phyloP scores from a whole-genome alignment of 2,113 vertebrate genomes.

The Ictalurus furcatus region DNA sequence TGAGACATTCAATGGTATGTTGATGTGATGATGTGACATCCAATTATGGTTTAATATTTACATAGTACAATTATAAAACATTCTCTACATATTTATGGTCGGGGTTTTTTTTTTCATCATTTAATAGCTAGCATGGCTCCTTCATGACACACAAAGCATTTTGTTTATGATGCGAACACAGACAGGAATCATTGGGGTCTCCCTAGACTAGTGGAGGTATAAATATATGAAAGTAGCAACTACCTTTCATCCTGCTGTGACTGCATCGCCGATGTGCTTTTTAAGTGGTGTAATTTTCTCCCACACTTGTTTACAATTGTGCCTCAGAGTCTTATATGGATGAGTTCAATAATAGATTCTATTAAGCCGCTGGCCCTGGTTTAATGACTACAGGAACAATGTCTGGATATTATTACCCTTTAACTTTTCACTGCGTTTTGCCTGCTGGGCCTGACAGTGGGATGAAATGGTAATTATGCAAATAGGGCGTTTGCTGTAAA shows the following conservation, averaged over 20 bases:
- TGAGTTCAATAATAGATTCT: constrained; percentile 35
- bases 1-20: background rate
- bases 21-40: background rate
- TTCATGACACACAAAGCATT: background rate
- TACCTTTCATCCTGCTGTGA: constrained; percentile 3
- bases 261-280: background rate
- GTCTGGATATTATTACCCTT: constrained; percentile 34
- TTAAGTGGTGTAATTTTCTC: constrained; percentile 31
- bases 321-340: constrained; percentile 39
- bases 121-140: background rate
- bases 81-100: background rate
- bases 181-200: background rate
- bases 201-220: background rate
- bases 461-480: constrained; percentile 30
- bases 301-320: constrained; percentile 38
- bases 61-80: background rate
- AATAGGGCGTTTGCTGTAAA: constrained; percentile 32
- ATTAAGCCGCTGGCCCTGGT: constrained; percentile 23
- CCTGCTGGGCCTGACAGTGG: constrained; percentile 7
- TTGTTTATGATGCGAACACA: background rate
- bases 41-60: background rate
- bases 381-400: constrained; percentile 37
- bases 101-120: background rate
- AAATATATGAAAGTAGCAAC: background rate
- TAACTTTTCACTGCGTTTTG: constrained; percentile 27